phyloP scores from a whole-genome alignment of 2,113 vertebrate genomes.

The Vireo altiloquus region DNA sequence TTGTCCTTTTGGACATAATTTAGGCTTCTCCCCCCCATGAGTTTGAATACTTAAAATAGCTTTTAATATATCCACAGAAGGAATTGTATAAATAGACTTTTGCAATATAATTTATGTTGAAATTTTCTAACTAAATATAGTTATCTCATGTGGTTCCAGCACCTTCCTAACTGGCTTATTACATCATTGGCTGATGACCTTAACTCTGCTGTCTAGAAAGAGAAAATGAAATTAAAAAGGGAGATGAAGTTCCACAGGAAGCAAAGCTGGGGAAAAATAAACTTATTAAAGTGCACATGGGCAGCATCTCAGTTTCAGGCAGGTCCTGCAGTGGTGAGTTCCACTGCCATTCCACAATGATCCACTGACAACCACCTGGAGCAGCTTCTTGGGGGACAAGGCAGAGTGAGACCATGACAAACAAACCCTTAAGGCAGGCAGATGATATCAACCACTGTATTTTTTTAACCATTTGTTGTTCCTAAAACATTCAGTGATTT shows the following conservation, averaged over 20 bases:
- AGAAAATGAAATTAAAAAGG: background rate
- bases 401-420: background rate
- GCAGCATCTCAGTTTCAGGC: background rate
- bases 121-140: background rate
- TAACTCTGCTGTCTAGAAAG: background rate
- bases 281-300: background rate
- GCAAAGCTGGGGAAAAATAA: background rate
- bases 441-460: background rate
- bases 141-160: background rate
- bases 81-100: background rate
- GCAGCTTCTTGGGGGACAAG: background rate
- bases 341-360: background rate
- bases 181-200: background rate
- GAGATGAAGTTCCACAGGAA: conserved; percentile 3
- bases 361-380: background rate
- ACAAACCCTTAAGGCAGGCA: background rate
- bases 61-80: background rate
- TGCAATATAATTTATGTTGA: background rate
- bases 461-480: background rate
- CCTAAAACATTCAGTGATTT: background rate
- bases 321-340: background rate
- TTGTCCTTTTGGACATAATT: background rate
- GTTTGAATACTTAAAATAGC: background rate
- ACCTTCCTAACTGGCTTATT: background rate
- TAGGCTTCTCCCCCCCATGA: background rate